phyloP scores from a whole-genome alignment of 2,888 invertebrate genomes.

The Thymelicus sylvestris region DNA sequence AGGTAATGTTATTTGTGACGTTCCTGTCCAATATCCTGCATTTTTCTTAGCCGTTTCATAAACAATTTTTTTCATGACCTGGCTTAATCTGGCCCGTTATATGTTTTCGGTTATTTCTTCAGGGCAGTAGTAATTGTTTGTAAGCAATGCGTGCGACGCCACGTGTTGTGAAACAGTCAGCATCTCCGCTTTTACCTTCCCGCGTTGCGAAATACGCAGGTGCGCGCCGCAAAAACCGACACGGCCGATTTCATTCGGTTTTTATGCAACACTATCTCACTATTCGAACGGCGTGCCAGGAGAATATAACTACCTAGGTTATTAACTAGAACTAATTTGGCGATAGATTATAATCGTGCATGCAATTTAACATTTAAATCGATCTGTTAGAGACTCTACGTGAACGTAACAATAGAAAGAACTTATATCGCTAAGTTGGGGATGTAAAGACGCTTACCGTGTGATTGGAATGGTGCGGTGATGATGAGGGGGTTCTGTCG shows the following conservation, averaged over 20 bases:
- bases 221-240: constrained; percentile 82
- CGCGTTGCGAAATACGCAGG: constrained; percentile 85
- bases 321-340: constrained; percentile 22
- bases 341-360: constrained; percentile 7
- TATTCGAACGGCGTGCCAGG: constrained; percentile 48
- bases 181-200: constrained; percentile 83
- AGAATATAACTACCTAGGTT: constrained; percentile 34
- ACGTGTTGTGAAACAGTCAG: constrained; percentile 76
- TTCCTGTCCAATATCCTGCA: no score
- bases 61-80: no score
- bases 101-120: constrained; percentile 7
- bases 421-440: not conserved
- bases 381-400: not conserved
- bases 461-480: constrained; percentile 74
- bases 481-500: constrained; percentile 57
- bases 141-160: constrained; percentile 60
- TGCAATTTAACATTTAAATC: not conserved
- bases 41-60: no score
- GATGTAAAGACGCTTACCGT: constrained; percentile 62
- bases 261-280: constrained; percentile 75
- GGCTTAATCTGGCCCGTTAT: no score
- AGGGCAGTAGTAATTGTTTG: constrained; percentile 46
- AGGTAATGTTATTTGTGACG: no score
- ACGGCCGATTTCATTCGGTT: constrained; percentile 77
- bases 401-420: not conserved